Base-by-base conservation (phyloP, 2,113 vertebrate species). In the Charina bottae region DNA sequence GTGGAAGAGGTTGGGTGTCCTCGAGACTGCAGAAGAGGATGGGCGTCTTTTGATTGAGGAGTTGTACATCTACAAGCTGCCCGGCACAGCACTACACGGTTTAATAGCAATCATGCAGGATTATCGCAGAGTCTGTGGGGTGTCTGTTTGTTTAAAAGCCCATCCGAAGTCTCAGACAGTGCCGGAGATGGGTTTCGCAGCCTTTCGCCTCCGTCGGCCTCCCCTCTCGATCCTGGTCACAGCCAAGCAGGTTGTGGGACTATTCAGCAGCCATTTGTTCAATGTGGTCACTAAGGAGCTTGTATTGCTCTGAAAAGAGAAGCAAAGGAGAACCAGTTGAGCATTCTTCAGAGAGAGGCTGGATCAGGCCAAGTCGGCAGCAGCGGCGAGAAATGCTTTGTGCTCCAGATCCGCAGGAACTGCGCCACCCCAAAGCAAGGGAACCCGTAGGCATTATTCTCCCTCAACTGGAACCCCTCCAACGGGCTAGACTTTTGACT, bases 211-310 rank as follows among this genome's bases (percentile, higher is more conserved):
- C 46, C 46, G 21, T 3, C 42, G 68, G 72, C 49, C 0, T 89
- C 90, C 92, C 0, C 93, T 33, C 3, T 90, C 0, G 0, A 26
- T 68, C 92, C n/a, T 1, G 11, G 83, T 90, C 2, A 37, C 83
- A 28, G 4, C 0, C 6, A 0, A 24, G 90, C 89, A 0, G 0
- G 62, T 46, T 49, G 0, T 2, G 8, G 0, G 0, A 58, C 95
- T 98, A 99, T 78, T 99, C 98, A 0, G 93, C 4, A 0, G 98
- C 98, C 99, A 98, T 99, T 96, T 98, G 98, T 94, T 99, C 98
- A 6, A 99, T 99, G 97, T 99, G 98, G 92, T 99, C 98, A 0
- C 97, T 99, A 91, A 99, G 98, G 94, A 99, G 96, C 97, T 99
- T 99, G 98, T 98, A 98, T 94, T 99, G 99, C 95, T 99, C 99